Percentiles rank a stretch among this genome's conserved stretches.
Conservation (phyloP, 2,797 vertebrate species). For the Chaetophractus vellerosus region DNA sequence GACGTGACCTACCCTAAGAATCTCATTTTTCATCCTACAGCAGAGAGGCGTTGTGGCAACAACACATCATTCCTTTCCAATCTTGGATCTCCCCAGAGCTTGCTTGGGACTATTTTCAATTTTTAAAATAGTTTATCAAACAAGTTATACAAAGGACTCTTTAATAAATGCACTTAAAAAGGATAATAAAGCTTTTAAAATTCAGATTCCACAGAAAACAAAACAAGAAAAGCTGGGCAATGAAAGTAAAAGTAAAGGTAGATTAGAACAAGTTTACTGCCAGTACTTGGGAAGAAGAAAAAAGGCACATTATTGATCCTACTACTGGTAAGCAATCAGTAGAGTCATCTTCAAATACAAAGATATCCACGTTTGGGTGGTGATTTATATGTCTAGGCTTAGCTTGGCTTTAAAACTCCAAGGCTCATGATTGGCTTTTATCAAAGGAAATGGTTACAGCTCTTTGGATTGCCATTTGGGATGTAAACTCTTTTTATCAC, state of each 20-base stretch:
- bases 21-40: not conserved
- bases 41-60: not conserved
- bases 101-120: not conserved
- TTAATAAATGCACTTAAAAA: not conserved
- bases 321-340: not conserved
- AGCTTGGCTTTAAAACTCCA: not conserved
- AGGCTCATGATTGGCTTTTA: not conserved
- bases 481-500: not conserved
- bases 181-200: not conserved
- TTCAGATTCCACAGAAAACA: not conserved
- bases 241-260: not conserved
- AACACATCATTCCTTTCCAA: not conserved
- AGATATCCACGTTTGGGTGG: not conserved
- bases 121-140: conserved; percentile 1
- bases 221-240: not conserved
- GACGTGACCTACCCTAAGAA: not conserved
- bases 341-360: not conserved
- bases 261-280: not conserved
- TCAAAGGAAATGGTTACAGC: not conserved
- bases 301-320: not conserved
- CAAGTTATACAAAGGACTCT: not conserved
- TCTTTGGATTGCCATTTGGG: conserved; percentile 2
- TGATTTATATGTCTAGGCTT: not conserved
- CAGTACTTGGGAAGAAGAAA: not conserved
- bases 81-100: not conserved